These are phyloP conservation scores for Macrocentrus cingulum DNA, from an alignment of 1,140 invertebrate genomes.

Conservation along the genomic window DNA sequence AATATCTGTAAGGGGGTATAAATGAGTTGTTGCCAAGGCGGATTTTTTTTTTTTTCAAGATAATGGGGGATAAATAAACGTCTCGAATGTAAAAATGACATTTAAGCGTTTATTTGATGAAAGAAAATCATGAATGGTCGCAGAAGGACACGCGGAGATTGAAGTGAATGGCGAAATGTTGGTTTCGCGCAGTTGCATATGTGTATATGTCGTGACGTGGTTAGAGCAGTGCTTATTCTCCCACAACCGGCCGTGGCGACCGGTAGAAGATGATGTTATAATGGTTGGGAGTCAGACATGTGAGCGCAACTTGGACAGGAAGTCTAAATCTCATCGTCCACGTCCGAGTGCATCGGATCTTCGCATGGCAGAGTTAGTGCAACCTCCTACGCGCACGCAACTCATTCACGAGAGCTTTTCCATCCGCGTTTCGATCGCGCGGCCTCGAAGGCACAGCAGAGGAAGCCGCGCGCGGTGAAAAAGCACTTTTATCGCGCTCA, in stretches of 20 bases:
- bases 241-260: conserved; percentile 46
- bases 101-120: conserved; percentile 3
- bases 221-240: conserved; percentile 58
- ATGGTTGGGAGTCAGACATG: conserved; percentile 54
- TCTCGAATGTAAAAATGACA: no score
- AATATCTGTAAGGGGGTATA: no score
- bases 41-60: no score
- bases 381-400: conserved; percentile 56
- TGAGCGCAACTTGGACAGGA: conserved; percentile 51
- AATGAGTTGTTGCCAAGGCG: no score
- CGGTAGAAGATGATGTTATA: conserved; percentile 57
- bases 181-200: conserved; percentile 10
- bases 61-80: no score
- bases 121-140: background rate
- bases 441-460: no score
- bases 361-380: conserved; percentile 52
- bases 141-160: conserved; percentile 17
- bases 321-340: conserved; percentile 40
- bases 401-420: conserved; percentile 51
- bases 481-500: no score
- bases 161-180: conserved; percentile 27
- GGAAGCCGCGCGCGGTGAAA: no score
- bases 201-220: conserved; percentile 40
- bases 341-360: conserved; percentile 44
- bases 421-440: conserved; percentile 24